Conservation (phyloP, 2,888 invertebrate genomes). For the Cecidostiba fungosa region DNA sequence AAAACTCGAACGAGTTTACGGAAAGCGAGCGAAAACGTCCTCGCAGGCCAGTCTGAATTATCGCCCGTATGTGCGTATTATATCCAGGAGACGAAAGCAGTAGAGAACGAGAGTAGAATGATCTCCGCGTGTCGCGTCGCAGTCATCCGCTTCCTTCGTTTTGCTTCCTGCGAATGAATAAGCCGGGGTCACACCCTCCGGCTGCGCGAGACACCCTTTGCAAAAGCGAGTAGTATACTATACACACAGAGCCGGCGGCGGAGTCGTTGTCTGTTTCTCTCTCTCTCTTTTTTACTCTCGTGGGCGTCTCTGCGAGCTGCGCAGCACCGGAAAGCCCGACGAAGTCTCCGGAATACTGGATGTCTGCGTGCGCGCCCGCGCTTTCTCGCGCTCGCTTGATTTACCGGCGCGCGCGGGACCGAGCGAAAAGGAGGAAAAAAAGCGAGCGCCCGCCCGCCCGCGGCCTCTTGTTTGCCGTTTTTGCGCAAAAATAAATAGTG, state of each 20-base stretch:
- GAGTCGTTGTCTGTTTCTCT: not conserved
- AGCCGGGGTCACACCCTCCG: conserved; percentile 77
- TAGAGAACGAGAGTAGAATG: conserved; percentile 56
- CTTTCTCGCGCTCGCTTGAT: conserved; percentile 68
- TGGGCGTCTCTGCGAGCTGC: conserved; percentile 66
- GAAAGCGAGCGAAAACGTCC: no score
- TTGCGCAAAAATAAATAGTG: conserved; percentile 63
- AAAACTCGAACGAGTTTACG: not conserved
- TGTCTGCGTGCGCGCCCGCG: conserved; percentile 47
- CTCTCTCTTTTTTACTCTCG: conserved; percentile 23
- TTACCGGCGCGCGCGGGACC: conserved; percentile 67
- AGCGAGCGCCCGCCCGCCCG: conserved; percentile 5
- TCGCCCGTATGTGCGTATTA: not conserved
- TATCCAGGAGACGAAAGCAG: not conserved
- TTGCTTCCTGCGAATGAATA: conserved; percentile 78
- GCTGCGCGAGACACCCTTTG: conserved; percentile 75
- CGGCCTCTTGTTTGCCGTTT: conserved; percentile 66
- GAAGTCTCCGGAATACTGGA: conserved; percentile 64
- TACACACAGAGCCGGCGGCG: conserved; percentile 58
- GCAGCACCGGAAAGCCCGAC: conserved; percentile 71
- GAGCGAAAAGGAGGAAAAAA: conserved; percentile 20
- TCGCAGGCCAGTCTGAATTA: not conserved
- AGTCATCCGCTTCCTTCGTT: conserved; percentile 74
- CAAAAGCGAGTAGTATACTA: conserved; percentile 62
- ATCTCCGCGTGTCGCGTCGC: conserved; percentile 69